Evolutionary conservation across 2,797 vertebrate species (phyloP), one percentile per base, ranked within the genome.

Genomic region (Dryobates pubescens): DNA sequence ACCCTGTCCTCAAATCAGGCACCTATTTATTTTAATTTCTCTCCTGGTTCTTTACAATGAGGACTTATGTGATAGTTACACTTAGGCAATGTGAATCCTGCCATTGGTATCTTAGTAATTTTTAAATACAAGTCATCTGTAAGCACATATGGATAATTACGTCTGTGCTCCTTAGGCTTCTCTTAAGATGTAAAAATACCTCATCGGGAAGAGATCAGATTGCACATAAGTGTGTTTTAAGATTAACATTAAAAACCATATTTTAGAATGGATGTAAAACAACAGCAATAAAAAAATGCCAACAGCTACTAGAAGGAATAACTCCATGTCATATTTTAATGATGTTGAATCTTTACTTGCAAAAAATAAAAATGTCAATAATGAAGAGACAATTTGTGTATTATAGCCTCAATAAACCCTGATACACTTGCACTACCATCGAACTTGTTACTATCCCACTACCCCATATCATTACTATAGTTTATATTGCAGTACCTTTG

Each of bases 111-210:
- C 76, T 38, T 53, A 4, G 8, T 57, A 79, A 92, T 92, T 91
- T 91, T 59, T 86, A 76, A 86, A 94, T 76, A 76, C 74, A 18
- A 91, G 73, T 92, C 85, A 72, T 89, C 93, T 83, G 76, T 81
- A 78, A 95, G 82, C 89, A 86, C 92, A 88, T 93, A 92, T 89
- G 85, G 91, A 86, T 94, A 95, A 95, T 92, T 93, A 94, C 80
- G 70, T 92, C 70, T 57, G 3, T 45, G 77, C 91, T 93, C 68
- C 73, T 93, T 63, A 85, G 78, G 73, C 74, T 92, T 78, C 92
- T 84, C 83, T 94, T 89, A 92, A 93, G 87, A n/a, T 84, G 93
- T 65, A 69, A 82, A 96, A 94, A 93, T 72, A 70, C 10, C 90
- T 89, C 76, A 89, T 89, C 74, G 73, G 79, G 84, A 92, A 63